phyloP scores from a whole-genome alignment of 2,888 invertebrate species.

The Caenorhabditis sp. region DNA sequence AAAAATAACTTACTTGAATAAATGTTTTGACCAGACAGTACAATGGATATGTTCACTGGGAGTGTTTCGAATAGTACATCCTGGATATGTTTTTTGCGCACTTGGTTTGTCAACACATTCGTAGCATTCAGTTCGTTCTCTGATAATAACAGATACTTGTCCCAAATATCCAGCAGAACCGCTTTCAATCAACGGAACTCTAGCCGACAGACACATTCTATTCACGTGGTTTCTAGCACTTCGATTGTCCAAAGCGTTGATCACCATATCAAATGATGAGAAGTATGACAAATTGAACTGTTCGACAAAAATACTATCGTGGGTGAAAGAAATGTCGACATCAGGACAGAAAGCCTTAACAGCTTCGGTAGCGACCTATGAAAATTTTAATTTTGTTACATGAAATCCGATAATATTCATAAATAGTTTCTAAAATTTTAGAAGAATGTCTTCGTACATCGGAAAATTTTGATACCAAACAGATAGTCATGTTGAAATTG shows the following conservation, averaged over 20 bases:
- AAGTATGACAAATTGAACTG: constrained; percentile 87
- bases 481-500: too few species aligned
- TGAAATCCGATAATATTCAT: too few species aligned
- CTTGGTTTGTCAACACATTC: constrained; percentile 84
- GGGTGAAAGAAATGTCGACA: constrained; percentile 79
- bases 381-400: too few species aligned
- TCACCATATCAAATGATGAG: constrained; percentile 86
- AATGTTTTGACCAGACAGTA: constrained; percentile 98
- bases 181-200: constrained; percentile 92
- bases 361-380: constrained; percentile 63
- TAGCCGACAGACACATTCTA: constrained; percentile 94
- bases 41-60: constrained; percentile 99
- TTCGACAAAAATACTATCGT: constrained; percentile 80
- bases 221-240: constrained; percentile 95
- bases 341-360: constrained; percentile 55
- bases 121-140: constrained; percentile 90
- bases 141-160: constrained; percentile 78
- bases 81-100: constrained; percentile 90
- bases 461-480: too few species aligned
- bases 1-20: constrained; percentile 83
- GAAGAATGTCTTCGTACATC: too few species aligned
- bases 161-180: constrained; percentile 97
- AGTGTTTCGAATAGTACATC: constrained; percentile 98
- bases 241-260: constrained; percentile 96
- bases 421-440: too few species aligned